These are phyloP conservation scores for Pentamera pediparva DNA, from an alignment of 53 echinoderm and acorn worm species.

Conservation along the genomic window DNA sequence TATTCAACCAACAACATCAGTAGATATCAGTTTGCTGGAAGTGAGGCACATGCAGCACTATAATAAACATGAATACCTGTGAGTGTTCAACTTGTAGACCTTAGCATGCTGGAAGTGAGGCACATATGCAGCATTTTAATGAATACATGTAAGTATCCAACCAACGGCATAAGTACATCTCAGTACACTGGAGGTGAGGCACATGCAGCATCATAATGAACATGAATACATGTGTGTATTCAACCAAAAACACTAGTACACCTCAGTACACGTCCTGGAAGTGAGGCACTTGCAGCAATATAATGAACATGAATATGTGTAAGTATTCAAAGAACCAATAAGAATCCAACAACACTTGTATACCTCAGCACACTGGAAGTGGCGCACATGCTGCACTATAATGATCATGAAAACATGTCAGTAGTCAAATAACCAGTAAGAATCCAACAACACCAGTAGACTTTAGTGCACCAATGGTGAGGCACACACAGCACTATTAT, in stretches of 20 bases:
- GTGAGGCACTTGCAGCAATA: constrained; percentile 69
- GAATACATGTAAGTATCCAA: constrained; percentile 48
- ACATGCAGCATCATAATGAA: constrained; percentile 74
- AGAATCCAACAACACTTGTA: constrained; percentile 82
- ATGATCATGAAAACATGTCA: constrained; percentile 82
- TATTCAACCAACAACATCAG: constrained; percentile 82
- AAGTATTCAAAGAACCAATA: too few relatives aligned
- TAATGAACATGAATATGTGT: too few relatives aligned
- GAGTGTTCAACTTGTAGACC: constrained; percentile 71
- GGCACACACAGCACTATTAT: constrained; percentile 66
- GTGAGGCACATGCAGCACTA: constrained; percentile 77
- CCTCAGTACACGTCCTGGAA: constrained; percentile 58
- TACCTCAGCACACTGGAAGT: constrained; percentile 79
- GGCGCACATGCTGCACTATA: constrained; percentile 67
- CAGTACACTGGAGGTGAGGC: constrained; percentile 73
- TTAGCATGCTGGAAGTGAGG: constrained; percentile 66
- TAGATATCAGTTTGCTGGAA: constrained; percentile 71
- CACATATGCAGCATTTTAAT: constrained; percentile 74
- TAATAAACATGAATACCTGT: constrained; percentile 84
- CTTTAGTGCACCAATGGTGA: constrained; percentile 61
- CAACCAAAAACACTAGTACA: constrained; percentile 66
- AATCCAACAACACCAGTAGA: constrained; percentile 70
- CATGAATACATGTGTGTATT: constrained; percentile 78
- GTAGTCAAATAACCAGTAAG: constrained; percentile 66
- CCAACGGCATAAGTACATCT: too few relatives aligned